phyloP scores from a whole-genome alignment of 2,888 invertebrate genomes.

The Lacanobia wlatinum region DNA sequence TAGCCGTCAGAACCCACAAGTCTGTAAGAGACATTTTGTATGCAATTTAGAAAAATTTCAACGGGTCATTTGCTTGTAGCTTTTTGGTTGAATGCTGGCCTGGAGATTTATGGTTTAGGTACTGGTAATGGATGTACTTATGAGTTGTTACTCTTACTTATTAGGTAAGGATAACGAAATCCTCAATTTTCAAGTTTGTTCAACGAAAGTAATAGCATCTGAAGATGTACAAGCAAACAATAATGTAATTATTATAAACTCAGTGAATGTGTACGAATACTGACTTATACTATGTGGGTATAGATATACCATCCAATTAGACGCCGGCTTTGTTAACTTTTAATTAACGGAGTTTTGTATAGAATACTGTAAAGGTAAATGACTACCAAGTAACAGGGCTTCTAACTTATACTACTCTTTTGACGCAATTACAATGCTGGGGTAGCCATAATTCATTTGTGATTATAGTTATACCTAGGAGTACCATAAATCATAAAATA shows the following conservation, averaged over 20 bases:
- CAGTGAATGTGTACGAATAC: constrained; percentile 46
- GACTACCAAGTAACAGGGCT: constrained; percentile 57
- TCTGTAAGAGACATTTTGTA: constrained; percentile 87
- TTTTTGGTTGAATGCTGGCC: constrained; percentile 70
- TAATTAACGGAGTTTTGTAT: constrained; percentile 79
- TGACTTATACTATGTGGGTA: constrained; percentile 60
- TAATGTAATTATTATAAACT: constrained; percentile 61
- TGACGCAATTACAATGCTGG: constrained; percentile 45
- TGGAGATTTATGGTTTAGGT: constrained; percentile 69
- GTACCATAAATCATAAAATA: constrained; percentile 18
- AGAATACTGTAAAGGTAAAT: constrained; percentile 66
- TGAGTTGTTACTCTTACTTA: constrained; percentile 14
- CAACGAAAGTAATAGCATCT: constrained; percentile 30
- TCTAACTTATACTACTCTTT: constrained; percentile 46
- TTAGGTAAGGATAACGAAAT: constrained; percentile 4
- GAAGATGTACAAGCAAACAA: constrained; percentile 53
- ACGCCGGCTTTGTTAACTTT: constrained; percentile 80
- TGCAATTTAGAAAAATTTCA: constrained; percentile 84
- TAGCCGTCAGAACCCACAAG: constrained; percentile 88
- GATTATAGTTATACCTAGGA: constrained; percentile 13
- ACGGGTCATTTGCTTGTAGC: constrained; percentile 82
- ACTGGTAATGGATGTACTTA: constrained; percentile 50
- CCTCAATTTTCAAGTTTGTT: constrained; percentile 26
- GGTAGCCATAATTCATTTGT: constrained; percentile 43
- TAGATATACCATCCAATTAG: constrained; percentile 80